These are phyloP conservation scores for Loxodonta africana DNA, from an alignment of 2,113 vertebrate species.

Conservation along the genomic window DNA sequence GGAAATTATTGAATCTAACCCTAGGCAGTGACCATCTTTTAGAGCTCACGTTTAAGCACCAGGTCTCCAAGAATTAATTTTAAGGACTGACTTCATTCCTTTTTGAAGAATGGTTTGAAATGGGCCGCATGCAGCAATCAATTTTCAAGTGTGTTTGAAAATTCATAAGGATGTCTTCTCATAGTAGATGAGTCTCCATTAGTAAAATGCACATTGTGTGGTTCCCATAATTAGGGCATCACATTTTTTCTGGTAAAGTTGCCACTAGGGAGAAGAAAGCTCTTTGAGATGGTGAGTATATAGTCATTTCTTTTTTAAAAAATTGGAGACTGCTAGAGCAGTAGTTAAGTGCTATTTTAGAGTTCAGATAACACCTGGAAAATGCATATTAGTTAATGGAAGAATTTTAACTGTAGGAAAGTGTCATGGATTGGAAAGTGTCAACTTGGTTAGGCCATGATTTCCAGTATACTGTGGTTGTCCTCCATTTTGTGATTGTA, in stretches of 20 bases:
- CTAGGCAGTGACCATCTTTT: conserved; percentile 77
- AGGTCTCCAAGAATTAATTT: conserved; percentile 79
- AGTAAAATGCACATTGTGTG: conserved; percentile 78
- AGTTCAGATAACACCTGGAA: conserved; percentile 39
- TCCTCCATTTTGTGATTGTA: no score
- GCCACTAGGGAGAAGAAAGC: conserved; percentile 66
- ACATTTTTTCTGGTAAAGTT: conserved; percentile 72
- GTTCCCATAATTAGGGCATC: conserved; percentile 63
- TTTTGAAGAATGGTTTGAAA: conserved; percentile 78
- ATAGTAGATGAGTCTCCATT: conserved; percentile 72
- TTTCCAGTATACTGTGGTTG: no score
- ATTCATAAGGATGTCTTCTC: conserved; percentile 57
- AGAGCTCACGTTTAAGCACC: conserved; percentile 75
- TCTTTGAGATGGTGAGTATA: conserved; percentile 34
- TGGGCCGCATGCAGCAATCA: conserved; percentile 68
- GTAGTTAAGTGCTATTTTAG: neutral
- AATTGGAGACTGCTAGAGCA: conserved; percentile 18
- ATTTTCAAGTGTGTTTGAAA: conserved; percentile 77
- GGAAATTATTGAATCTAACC: conserved; percentile 81
- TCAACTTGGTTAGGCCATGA: no score
- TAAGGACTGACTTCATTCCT: conserved; percentile 72
- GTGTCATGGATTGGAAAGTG: no score
- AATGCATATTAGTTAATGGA: conserved; percentile 50
- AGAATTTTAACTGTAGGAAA: conserved; percentile 41
- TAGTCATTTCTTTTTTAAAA: conserved; percentile 33